Conservation (phyloP, 2,113 vertebrate species). For the Tachysurus vachellii region DNA sequence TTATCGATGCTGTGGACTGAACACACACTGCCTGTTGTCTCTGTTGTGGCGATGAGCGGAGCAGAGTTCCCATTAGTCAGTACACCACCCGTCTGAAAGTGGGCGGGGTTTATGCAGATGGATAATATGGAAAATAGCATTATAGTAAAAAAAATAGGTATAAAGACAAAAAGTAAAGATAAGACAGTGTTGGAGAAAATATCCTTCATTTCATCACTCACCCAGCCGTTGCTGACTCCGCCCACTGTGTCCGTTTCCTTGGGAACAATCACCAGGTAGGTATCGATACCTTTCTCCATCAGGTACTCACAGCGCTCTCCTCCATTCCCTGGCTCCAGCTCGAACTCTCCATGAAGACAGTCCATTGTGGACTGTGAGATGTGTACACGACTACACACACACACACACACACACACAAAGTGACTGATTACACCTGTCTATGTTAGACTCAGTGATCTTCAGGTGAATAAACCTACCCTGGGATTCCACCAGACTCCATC, state of each 20-base stretch:
- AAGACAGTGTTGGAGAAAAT: neutral
- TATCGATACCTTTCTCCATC: conserved; percentile 89
- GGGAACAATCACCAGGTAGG: conserved; percentile 82
- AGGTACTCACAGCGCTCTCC: conserved; percentile 90
- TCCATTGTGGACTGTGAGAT: conserved; percentile 91
- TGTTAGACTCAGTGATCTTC: neutral
- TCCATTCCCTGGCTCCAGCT: conserved; percentile 85
- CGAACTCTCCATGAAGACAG: conserved; percentile 88
- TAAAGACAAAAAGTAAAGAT: neutral
- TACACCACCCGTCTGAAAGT: neutral
- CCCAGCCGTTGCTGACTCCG: conserved; percentile 72
- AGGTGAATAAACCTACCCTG: conserved; percentile 73
- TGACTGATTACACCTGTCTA: neutral
- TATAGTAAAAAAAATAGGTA: neutral
- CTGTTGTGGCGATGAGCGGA: conserved; percentile 82
- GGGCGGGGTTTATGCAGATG: neutral
- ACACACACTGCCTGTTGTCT: conserved; percentile 72
- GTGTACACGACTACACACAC: conserved; percentile 82
- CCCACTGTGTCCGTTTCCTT: conserved; percentile 65
- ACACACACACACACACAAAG: conserved; percentile 21
- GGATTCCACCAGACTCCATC: conserved; percentile 94
- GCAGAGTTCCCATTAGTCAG: conserved; percentile 63
- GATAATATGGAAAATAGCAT: neutral
- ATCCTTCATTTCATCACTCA: conserved; percentile 64
- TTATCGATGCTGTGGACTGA: conserved; percentile 67